These are phyloP conservation scores for Phortica variegata DNA, from an alignment of 1,140 invertebrate genomes.

Conservation along the genomic window DNA sequence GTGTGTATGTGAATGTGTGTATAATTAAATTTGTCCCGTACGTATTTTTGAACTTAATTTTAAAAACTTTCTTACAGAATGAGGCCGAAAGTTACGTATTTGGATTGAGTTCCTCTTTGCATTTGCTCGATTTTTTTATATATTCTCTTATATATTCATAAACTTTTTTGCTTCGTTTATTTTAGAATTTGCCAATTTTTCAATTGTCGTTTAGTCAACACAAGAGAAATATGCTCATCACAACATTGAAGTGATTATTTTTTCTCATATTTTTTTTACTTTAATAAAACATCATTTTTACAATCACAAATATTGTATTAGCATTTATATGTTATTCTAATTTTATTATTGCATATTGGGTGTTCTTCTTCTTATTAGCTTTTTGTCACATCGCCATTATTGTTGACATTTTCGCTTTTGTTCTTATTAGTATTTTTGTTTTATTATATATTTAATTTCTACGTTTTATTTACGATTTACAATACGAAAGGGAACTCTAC, in stretches of 20 bases:
- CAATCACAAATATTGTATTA: background rate
- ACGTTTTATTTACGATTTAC: background rate
- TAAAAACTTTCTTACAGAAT: constrained; percentile 51
- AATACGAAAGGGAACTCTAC: background rate
- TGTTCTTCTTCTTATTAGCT: too few relatives aligned
- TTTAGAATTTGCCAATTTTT: constrained; percentile 25
- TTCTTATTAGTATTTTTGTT: too few relatives aligned
- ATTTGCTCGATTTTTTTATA: background rate
- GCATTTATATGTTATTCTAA: background rate
- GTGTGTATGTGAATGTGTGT: constrained; percentile 25
- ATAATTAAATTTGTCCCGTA: constrained; percentile 5
- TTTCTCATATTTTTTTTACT: background rate
- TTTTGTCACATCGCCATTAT: too few relatives aligned
- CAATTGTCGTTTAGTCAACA: too few relatives aligned
- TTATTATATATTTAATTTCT: too few relatives aligned
- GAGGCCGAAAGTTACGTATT: constrained; percentile 57
- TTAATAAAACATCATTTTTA: too few relatives aligned
- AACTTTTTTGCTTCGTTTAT: constrained; percentile 14
- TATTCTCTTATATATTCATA: constrained; percentile 16
- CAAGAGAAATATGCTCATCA: background rate
- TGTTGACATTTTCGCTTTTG: too few relatives aligned
- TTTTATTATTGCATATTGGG: too few relatives aligned
- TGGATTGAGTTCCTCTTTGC: constrained; percentile 43
- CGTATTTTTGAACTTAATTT: constrained; percentile 24
- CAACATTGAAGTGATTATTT: constrained; percentile 1